phyloP scores from a whole-genome alignment of 2,888 invertebrate species.

The Ophion costatus region DNA sequence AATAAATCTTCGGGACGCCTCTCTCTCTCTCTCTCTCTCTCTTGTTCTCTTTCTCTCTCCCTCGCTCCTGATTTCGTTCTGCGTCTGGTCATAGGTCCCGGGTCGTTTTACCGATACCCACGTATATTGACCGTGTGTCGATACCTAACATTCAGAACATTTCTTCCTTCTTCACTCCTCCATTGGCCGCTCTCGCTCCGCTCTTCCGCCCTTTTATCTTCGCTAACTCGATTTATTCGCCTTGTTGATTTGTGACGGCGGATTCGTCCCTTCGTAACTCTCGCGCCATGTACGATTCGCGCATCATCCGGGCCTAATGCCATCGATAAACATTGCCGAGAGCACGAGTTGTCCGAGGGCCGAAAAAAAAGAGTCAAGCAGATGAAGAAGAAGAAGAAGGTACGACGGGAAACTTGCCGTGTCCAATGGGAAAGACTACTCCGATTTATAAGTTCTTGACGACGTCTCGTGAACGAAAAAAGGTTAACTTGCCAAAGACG shows the following conservation, averaged over 20 bases:
- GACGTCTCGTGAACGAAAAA: no score
- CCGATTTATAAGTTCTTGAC: no score
- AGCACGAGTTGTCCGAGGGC: neutral
- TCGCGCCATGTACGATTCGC: constrained; percentile 27
- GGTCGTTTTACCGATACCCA: constrained; percentile 32
- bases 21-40: constrained; percentile 11
- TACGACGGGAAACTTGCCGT: no score
- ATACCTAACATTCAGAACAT: constrained; percentile 26
- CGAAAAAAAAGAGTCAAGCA: constrained; percentile 6
- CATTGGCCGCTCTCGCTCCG: neutral
- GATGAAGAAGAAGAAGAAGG: no score
- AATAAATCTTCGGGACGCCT: constrained; percentile 64
- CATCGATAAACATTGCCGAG: constrained; percentile 43
- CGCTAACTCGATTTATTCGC: constrained; percentile 67
- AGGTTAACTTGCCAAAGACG: no score
- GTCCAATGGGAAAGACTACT: no score
- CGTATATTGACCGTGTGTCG: constrained; percentile 40
- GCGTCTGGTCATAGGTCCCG: constrained; percentile 58
- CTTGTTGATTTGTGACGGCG: constrained; percentile 64
- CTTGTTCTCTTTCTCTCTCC: constrained; percentile 9
- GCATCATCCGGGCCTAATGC: constrained; percentile 45
- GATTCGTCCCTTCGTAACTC: constrained; percentile 53
- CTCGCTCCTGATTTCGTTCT: constrained; percentile 19
- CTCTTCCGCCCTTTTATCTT: constrained; percentile 51
- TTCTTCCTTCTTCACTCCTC: constrained; percentile 27